Conservation (phyloP, 2,113 vertebrate genomes). For the Aptenodytes forsteri region DNA sequence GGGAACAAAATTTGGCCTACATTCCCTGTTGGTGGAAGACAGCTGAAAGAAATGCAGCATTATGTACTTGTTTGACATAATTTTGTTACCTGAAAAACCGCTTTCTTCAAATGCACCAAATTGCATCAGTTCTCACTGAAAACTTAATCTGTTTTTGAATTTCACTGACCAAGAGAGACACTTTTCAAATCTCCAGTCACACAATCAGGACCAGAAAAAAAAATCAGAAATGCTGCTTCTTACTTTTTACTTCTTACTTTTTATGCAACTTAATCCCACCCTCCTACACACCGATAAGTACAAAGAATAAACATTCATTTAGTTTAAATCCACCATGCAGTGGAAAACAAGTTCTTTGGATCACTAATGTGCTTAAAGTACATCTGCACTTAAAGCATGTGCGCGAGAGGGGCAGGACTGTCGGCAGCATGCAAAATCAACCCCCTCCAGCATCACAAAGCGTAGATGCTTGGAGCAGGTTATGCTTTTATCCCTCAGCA, state of each 20-base stretch:
- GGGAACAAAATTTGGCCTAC: neutral
- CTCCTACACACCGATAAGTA: neutral
- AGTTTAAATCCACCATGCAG: neutral
- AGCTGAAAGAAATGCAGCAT: neutral
- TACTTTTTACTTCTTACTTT: neutral
- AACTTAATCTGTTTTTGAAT: neutral
- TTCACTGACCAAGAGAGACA: neutral
- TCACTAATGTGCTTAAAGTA: neutral
- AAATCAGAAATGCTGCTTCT: neutral
- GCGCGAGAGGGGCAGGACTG: neutral
- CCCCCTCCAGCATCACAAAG: neutral
- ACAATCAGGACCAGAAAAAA: neutral
- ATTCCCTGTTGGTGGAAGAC: neutral
- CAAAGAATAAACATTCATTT: neutral
- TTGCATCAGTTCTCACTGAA: neutral
- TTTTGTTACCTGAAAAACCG: neutral
- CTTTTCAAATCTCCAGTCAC: neutral
- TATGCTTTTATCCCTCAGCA: neutral
- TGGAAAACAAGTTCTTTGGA: neutral
- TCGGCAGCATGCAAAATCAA: accelerated
- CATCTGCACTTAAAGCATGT: accelerated
- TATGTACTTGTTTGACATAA: neutral
- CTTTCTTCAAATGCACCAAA: neutral
- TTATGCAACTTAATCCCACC: neutral
- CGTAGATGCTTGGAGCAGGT: neutral